A percentile compares a stretch with the other conserved stretches of the same genome.
Evolutionary conservation across 2,113 vertebrate genomes (phyloP).

Genomic region (Sander lucioperca): DNA sequence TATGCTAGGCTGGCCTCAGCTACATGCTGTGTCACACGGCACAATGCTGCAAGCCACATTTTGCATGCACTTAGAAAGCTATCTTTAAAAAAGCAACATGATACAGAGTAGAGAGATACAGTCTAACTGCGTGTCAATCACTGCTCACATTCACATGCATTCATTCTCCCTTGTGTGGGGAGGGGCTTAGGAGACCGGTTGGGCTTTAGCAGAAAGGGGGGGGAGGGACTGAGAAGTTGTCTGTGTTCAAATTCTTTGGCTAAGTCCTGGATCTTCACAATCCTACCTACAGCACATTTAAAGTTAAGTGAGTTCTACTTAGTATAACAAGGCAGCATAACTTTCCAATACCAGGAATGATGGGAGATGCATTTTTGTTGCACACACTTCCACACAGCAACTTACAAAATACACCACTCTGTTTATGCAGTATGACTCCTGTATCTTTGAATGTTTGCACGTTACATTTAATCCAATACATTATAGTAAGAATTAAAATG

Average conservation of each 20-base stretch:
- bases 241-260: too few species aligned
- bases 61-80: neutral
- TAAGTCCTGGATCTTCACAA: too few species aligned
- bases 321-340: neutral
- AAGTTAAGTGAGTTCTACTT: neutral
- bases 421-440: neutral
- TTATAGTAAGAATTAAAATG: neutral
- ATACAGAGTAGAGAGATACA: too few species aligned
- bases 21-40: constrained; percentile 8
- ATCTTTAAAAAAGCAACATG: neutral
- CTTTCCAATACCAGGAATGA: neutral
- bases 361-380: neutral
- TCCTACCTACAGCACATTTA: too few species aligned
- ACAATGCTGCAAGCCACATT: constrained; percentile 7
- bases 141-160: too few species aligned
- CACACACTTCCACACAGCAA: neutral
- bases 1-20: constrained; percentile 16
- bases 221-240: too few species aligned
- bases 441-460: neutral
- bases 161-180: too few species aligned
- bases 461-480: neutral
- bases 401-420: neutral
- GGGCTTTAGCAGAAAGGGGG: too few species aligned
- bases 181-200: too few species aligned
- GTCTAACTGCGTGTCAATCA: too few species aligned